Base-by-base conservation (phyloP, 30 jellyfish, hydroid and myxozoan species). In the Turritopsis rubra region DNA sequence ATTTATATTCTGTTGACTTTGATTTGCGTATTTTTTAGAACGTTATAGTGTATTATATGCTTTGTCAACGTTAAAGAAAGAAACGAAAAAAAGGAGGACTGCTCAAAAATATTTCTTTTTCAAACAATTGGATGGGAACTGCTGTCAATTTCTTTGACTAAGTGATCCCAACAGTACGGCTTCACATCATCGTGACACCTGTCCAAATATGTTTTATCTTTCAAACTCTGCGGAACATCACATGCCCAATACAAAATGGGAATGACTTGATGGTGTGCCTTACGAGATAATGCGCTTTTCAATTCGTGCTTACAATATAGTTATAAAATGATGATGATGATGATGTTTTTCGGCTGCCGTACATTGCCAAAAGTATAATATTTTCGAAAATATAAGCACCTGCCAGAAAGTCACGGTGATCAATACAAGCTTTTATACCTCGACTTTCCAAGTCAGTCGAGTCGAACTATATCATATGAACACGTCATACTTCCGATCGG, bases 381-480 rank as follows among this genome's bases (percentile, higher is more conserved):
- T 91, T 91, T 29, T 91, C 79, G 18, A 79, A 81, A 84, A 91
- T 91, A 81, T 66, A 66, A n/a, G 72, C 89, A 28, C 97, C 97
- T 1, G 86, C 90, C 1, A 81, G 82, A 53, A 91, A 91, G 78
- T 91, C 96, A 54, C 84, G 52, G 72, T 73, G 86, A 84, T 91
- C 95, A 19, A 91, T 83, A 79, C 97, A 91, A 16, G 88, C 95
- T 52, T 80, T 75, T 53, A 85, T 53, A 26, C 87, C 85, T 78
- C 65, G 19, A 22, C 54, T 65, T 53, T 83, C 83, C 25, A 91
- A 80, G 73, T 91, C 97, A 1, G 53, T 54, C 26, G 79, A 21
- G 71, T n/a, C n/a, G n/a, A n/a, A n/a, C 97, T 91, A 89, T 86
- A 91, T 90, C 97, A 91, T 17, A 91, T 79, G 88, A 91, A 91